A percentile compares a stretch with the other conserved stretches of the same genome.
phyloP scores from a whole-genome alignment of 1,140 invertebrate species.

The Listronotus bonariensis region DNA sequence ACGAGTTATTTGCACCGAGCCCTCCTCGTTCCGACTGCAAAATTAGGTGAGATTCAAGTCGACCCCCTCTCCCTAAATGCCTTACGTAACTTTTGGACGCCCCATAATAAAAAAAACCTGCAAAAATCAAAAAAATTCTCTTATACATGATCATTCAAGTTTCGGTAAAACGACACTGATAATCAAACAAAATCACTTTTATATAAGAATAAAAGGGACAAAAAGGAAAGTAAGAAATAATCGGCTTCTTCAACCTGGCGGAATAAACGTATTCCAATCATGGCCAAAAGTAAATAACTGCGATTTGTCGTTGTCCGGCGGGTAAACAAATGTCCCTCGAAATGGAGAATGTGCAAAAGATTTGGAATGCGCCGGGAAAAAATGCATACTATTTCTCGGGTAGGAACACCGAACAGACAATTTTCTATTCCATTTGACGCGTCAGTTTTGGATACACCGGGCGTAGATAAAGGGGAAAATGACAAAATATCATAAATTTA shows the following conservation, averaged over 20 bases:
- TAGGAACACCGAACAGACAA: constrained; percentile 48
- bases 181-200: too few species aligned
- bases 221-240: neutral
- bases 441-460: constrained; percentile 46
- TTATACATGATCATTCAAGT: too few species aligned
- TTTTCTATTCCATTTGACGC: constrained; percentile 53
- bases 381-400: constrained; percentile 53
- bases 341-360: constrained; percentile 53
- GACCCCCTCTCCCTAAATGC: too few species aligned
- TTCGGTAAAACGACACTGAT: too few species aligned
- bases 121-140: too few species aligned
- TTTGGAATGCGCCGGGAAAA: constrained; percentile 50
- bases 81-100: too few species aligned
- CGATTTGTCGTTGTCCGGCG: constrained; percentile 54
- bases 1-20: too few species aligned
- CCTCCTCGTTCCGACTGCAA: too few species aligned
- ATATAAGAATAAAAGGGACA: too few species aligned
- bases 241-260: constrained; percentile 17
- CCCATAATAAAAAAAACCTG: too few species aligned
- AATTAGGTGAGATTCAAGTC: too few species aligned
- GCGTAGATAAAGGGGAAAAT: constrained; percentile 28
- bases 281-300: constrained; percentile 53
- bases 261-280: constrained; percentile 49
- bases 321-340: constrained; percentile 48
- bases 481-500: constrained; percentile 1